phyloP scores from a whole-genome alignment of 2,888 invertebrate species.

The Ligdia adustata region DNA sequence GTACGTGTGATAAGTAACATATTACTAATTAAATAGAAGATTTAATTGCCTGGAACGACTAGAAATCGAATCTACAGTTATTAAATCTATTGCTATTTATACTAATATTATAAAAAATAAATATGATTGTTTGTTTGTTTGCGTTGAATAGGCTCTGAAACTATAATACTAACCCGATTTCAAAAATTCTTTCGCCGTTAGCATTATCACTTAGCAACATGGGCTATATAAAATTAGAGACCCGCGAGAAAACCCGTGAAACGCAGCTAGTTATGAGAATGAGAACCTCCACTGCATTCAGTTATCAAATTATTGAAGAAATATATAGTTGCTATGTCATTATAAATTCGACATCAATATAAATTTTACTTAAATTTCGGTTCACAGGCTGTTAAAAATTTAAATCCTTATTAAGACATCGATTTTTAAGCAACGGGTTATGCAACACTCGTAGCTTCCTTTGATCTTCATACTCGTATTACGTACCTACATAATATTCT shows the following conservation, averaged over 20 bases:
- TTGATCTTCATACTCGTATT: constrained; percentile 51
- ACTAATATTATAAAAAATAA: too few species aligned
- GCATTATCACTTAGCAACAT: too few species aligned
- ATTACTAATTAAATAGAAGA: constrained; percentile 7
- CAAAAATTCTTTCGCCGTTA: too few species aligned
- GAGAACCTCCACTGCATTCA: neutral
- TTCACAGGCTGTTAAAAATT: constrained; percentile 24
- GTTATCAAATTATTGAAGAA: constrained; percentile 1
- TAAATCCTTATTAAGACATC: constrained; percentile 57
- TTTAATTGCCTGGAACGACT: constrained; percentile 6
- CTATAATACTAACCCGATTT: too few species aligned
- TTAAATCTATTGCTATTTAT: constrained; percentile 1
- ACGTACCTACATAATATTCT: constrained; percentile 41
- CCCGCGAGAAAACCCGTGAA: too few species aligned
- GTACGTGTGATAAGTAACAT: constrained; percentile 3
- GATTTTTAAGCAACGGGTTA: constrained; percentile 55
- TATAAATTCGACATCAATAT: constrained; percentile 26
- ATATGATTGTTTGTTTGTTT: too few species aligned
- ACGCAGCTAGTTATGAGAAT: too few species aligned
- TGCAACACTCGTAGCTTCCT: constrained; percentile 46
- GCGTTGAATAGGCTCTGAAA: too few species aligned
- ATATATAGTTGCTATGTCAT: constrained; percentile 7
- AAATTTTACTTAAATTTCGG: constrained; percentile 30
- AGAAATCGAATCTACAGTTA: neutral
- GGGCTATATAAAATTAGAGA: too few species aligned